Evolutionary conservation across 1,140 invertebrate genomes (phyloP).

Genomic region (Cecropterus lyciades): DNA sequence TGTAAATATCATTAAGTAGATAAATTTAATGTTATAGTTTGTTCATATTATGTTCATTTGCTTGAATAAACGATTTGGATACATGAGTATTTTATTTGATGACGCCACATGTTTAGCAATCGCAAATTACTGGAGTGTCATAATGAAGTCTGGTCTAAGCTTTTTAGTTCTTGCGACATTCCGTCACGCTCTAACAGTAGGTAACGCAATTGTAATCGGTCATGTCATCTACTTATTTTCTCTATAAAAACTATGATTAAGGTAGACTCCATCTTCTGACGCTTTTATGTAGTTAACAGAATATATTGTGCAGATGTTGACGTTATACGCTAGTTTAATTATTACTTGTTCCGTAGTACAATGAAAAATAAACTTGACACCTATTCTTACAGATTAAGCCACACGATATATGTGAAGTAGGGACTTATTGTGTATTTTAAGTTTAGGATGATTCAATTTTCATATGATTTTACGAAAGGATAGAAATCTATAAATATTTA

Average conservation of each 20-base stretch:
- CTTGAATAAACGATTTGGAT: constrained; percentile 84
- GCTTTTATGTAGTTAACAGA: no score
- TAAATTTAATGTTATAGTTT: constrained; percentile 84
- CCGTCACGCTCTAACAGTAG: constrained; percentile 7
- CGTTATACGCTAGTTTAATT: no score
- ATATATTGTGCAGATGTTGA: no score
- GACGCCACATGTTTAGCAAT: constrained; percentile 4
- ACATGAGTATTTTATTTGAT: constrained; percentile 64
- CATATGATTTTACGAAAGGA: no score
- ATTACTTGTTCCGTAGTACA: no score
- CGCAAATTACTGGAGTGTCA: neutral
- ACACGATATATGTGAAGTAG: no score
- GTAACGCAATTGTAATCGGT: neutral
- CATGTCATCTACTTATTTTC: neutral
- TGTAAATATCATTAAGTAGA: constrained; percentile 84
- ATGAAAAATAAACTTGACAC: no score
- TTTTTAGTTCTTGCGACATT: constrained; percentile 5
- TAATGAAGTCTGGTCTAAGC: constrained; percentile 15
- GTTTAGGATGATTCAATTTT: no score
- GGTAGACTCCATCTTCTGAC: neutral
- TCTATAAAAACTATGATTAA: neutral
- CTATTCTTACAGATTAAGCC: no score
- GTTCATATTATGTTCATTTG: constrained; percentile 84
- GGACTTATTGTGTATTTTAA: no score
- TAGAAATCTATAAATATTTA: no score